A percentile compares a stretch with the other conserved stretches of the same genome.
Evolutionary conservation across 2,797 vertebrate species (phyloP).

Genomic region (Octomys mimax): DNA sequence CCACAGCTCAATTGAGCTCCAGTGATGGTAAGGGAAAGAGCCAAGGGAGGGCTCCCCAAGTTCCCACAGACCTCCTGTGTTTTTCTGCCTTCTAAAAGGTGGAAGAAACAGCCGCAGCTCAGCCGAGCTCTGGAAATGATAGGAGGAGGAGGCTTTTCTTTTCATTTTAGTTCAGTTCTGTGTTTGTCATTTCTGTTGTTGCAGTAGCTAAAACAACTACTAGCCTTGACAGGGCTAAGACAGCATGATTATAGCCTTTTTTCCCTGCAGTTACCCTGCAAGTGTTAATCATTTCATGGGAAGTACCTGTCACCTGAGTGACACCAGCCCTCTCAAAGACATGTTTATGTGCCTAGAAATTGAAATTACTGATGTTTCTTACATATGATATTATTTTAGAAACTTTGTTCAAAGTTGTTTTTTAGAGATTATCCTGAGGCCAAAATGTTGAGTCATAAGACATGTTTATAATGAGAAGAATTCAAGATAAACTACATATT

Average conservation of each 20-base stretch:
- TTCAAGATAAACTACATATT: not conserved
- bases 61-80: too few relatives aligned
- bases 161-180: constrained; percentile 52
- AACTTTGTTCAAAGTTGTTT: constrained; percentile 5
- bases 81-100: too few relatives aligned
- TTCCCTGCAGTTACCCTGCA: not conserved
- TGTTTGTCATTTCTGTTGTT: constrained; percentile 25
- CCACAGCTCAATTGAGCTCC: too few relatives aligned
- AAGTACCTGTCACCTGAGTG: constrained; percentile 34
- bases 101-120: too few relatives aligned
- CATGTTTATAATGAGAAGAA: not conserved
- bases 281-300: constrained; percentile 69
- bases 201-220: constrained; percentile 49
- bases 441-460: not conserved
- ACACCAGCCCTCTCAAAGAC: not conserved
- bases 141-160: not conserved
- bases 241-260: constrained; percentile 65
- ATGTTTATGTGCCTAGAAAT: constrained; percentile 62
- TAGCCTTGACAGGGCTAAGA: constrained; percentile 57
- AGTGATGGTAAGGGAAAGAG: too few relatives aligned
- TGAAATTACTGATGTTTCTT: constrained; percentile 41
- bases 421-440: not conserved
- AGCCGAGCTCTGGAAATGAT: too few relatives aligned
- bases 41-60: too few relatives aligned
- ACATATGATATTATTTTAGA: constrained; percentile 54